phyloP scores from a whole-genome alignment of 2,797 vertebrate genomes.

The Onychomys leucogaster region DNA sequence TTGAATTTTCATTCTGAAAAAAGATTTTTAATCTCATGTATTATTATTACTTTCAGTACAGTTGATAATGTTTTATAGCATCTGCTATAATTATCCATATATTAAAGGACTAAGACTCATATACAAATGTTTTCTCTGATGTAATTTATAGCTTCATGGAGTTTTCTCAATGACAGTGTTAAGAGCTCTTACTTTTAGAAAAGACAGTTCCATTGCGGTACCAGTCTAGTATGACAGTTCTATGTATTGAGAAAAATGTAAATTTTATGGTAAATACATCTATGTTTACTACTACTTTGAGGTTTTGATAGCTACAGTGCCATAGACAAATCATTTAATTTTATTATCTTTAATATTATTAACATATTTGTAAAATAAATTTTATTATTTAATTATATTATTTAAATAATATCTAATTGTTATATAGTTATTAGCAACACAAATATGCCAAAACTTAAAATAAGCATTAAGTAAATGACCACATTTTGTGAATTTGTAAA shows the following conservation, averaged over 20 bases:
- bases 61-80: not conserved
- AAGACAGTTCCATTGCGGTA: not conserved
- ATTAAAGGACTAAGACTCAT: not conserved
- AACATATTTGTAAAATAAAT: not conserved
- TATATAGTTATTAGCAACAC: not conserved
- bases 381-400: not conserved
- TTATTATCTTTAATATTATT: not conserved
- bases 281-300: not conserved
- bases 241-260: not conserved
- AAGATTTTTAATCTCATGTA: not conserved
- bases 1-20: not conserved
- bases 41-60: not conserved
- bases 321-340: not conserved
- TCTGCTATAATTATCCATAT: not conserved
- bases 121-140: not conserved
- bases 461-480: not conserved
- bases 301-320: not conserved
- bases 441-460: not conserved
- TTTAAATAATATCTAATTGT: not conserved
- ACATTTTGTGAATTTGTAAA: not conserved
- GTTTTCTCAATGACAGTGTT: not conserved
- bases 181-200: not conserved
- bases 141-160: not conserved
- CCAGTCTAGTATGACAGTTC: not conserved
- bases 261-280: not conserved